Base-by-base conservation (phyloP, 2,888 invertebrate genomes). In the Folsomia candida region DNA sequence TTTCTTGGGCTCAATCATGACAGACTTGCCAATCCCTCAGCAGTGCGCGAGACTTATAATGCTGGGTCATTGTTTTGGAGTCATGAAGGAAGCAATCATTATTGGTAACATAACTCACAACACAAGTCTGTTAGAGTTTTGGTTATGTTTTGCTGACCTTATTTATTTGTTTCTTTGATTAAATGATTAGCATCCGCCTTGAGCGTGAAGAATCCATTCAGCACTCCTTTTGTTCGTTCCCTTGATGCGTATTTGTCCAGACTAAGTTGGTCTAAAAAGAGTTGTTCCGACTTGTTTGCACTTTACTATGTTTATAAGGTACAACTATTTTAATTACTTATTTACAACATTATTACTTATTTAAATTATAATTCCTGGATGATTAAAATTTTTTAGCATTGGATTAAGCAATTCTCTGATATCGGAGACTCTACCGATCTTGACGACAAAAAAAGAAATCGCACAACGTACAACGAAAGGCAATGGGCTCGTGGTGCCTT, bases 211-310 rank as follows among this genome's bases (percentile, higher is more conserved):
- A 91, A 89, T 77, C 85, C 96, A 67, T 95, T 94, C 82, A 88
- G 88, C 71, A 88, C 87, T 68, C 90, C 91, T 0, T 91, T 90
- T 82, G 87, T 88, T 65, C 87, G 89, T 78, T 85, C 88, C 67
- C 82, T 93, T 61, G 86, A 88, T 66, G 88, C 90, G 0, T 93
- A 90, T 83, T 88, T 89, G 80, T 88, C 90, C 22, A 91, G 91
- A 82, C 83, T 94, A 26, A 85, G 87, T 0, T 96, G 93, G 92
- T 89, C 95, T 0, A 89, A 90, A 81, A 89, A 90, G 1, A 91
- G 92, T 0, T 87, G 89, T 83, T 92, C 94, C 80, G 97, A 97
- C 83, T 88, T 91, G 68, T 87, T 96, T 73, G 91, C 94, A 0
- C 88, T 90, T 76, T 85, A 91, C 4, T 90, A 92, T 81, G 90